These are phyloP conservation scores for Caenorhabditis auriculariae DNA, from an alignment of 2,888 invertebrate species.

Conservation along the genomic window DNA sequence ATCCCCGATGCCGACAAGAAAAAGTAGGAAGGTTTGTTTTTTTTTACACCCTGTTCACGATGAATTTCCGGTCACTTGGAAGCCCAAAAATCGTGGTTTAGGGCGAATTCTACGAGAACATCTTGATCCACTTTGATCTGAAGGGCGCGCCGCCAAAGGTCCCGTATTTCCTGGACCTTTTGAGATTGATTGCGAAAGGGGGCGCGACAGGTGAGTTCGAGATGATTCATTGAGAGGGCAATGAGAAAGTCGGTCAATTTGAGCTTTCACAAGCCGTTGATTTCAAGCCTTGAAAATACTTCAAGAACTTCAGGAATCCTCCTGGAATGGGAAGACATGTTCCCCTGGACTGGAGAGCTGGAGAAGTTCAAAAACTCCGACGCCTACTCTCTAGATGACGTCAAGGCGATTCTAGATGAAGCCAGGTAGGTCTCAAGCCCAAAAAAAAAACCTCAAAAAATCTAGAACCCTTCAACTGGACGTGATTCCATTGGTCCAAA, in stretches of 20 bases:
- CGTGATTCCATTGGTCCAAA: conserved; percentile 81
- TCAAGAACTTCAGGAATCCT: conserved; percentile 71
- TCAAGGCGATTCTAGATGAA: conserved; percentile 72
- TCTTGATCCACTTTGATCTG: conserved; percentile 79
- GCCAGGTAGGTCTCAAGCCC: conserved; percentile 59
- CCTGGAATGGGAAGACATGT: conserved; percentile 86
- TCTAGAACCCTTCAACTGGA: conserved; percentile 69
- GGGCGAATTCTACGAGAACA: conserved; percentile 58
- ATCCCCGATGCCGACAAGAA: too few species aligned
- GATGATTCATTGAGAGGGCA: background rate
- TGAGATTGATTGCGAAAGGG: conserved; percentile 71
- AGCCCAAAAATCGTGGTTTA: too few species aligned
- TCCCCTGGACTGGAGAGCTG: conserved; percentile 74
- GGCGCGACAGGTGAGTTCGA: conserved; percentile 72
- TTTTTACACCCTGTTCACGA: too few species aligned
- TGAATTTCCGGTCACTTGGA: too few species aligned
- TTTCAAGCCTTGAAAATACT: too few species aligned
- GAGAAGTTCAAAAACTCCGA: conserved; percentile 72
- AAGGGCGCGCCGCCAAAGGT: conserved; percentile 81
- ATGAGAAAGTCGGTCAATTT: background rate
- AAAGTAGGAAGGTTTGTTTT: too few species aligned
- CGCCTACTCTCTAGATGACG: conserved; percentile 74
- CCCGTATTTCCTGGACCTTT: conserved; percentile 67
- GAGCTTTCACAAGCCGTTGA: too few species aligned
- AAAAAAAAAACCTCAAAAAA: background rate